Conservation (phyloP, 2,113 vertebrate genomes). For the Nothobranchius furzeri region DNA sequence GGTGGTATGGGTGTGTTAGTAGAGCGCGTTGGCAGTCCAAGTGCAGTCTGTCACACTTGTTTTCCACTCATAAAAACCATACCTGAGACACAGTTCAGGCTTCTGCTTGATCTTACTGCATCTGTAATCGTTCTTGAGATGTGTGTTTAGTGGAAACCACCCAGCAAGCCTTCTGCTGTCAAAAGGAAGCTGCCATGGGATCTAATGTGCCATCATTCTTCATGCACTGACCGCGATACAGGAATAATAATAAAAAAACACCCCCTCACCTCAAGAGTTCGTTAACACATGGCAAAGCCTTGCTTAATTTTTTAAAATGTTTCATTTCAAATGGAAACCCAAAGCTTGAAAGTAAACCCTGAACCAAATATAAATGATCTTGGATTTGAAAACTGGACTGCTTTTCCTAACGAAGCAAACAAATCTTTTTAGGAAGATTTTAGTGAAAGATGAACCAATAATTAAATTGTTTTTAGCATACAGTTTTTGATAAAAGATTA, state of each 20-base stretch:
- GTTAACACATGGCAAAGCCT: too few species aligned
- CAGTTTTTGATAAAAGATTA: too few species aligned
- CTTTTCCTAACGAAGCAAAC: background rate
- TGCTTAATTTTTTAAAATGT: too few species aligned
- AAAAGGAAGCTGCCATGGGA: constrained; percentile 26
- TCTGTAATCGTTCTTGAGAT: too few species aligned
- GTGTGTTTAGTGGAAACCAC: constrained; percentile 58
- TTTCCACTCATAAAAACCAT: constrained; percentile 71
- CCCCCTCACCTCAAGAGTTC: constrained; percentile 39
- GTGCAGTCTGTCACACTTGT: constrained; percentile 60
- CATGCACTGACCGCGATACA: too few species aligned
- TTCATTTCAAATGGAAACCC: too few species aligned
- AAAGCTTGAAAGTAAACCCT: background rate
- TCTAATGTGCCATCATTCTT: constrained; percentile 5
- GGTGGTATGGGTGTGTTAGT: constrained; percentile 37
- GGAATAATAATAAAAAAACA: background rate
- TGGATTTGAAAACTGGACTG: background rate
- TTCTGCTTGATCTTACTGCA: constrained; percentile 57
- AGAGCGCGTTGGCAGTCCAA: constrained; percentile 53
- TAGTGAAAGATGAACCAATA: too few species aligned
- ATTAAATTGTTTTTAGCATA: too few species aligned
- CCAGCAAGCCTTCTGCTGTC: constrained; percentile 15
- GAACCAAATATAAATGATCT: background rate
- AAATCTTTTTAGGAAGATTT: background rate
- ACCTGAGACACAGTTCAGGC: constrained; percentile 68